Percentiles rank a stretch among this genome's conserved stretches.
These are phyloP conservation scores for Sympetrum striolatum DNA, from an alignment of 2,888 invertebrate genomes.

Conservation along the genomic window DNA sequence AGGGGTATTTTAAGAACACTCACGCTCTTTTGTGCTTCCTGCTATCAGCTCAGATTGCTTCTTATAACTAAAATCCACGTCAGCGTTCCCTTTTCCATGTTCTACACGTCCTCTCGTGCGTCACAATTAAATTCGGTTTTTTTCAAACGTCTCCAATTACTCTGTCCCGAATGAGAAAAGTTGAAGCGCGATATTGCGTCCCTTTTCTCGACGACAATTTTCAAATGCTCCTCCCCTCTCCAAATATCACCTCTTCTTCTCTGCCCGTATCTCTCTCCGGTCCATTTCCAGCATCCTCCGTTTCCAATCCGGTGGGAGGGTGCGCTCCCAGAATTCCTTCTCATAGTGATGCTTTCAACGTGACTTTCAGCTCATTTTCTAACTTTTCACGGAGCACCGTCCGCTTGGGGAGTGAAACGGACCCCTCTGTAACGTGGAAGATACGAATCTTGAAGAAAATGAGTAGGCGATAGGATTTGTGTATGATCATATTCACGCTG, in stretches of 20 bases:
- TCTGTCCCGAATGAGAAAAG: not conserved
- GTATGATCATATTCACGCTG: too few relatives aligned
- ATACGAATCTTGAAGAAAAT: not conserved
- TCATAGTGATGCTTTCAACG: not conserved
- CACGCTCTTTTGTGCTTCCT: too few relatives aligned
- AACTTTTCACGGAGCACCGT: not conserved
- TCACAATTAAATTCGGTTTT: not conserved
- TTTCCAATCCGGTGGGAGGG: not conserved
- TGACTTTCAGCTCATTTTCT: too few relatives aligned
- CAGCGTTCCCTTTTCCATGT: not conserved
- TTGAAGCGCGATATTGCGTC: not conserved
- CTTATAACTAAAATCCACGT: too few relatives aligned
- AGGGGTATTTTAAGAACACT: too few relatives aligned
- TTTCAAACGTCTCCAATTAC: not conserved
- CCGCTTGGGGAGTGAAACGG: not conserved
- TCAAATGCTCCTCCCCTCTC: not conserved
- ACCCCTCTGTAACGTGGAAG: not conserved
- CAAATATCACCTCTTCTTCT: not conserved
- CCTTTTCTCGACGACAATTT: not conserved
- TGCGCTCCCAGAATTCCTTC: not conserved
- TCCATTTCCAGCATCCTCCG: not conserved
- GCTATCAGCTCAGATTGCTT: too few relatives aligned
- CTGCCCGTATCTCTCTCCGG: not conserved
- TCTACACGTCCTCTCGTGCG: not conserved
- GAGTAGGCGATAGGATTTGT: too few relatives aligned